Conservation (phyloP, 1,140 invertebrate species). For the Trialeurodes vaporariorum region DNA sequence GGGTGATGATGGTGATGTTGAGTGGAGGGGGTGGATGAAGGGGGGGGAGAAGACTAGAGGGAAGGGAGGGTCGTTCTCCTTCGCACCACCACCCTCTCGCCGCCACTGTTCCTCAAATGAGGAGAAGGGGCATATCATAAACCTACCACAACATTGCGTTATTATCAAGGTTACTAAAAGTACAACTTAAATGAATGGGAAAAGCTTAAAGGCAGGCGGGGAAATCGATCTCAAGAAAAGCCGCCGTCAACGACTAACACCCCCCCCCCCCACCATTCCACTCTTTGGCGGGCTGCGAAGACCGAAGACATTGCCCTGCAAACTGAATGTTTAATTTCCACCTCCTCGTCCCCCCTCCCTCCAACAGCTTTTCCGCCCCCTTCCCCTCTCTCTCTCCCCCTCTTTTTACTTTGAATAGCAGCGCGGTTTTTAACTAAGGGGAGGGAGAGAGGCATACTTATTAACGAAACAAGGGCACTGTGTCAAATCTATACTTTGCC, state of each 20-base stretch:
- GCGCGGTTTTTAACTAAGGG: background rate
- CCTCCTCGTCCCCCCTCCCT: background rate
- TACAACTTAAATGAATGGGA: background rate
- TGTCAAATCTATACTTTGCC: background rate
- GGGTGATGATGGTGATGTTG: too few relatives aligned
- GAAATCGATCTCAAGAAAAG: background rate
- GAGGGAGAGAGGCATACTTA: background rate
- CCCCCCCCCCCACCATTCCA: too few relatives aligned
- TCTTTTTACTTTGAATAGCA: background rate
- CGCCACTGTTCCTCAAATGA: background rate
- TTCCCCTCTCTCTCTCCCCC: background rate
- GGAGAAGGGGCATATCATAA: background rate
- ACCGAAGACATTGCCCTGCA: background rate
- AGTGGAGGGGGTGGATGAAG: too few relatives aligned
- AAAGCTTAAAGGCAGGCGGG: background rate
- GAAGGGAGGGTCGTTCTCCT: background rate
- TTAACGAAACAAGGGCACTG: background rate
- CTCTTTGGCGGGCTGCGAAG: too few relatives aligned
- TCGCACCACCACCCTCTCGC: too few relatives aligned
- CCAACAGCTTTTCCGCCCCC: background rate
- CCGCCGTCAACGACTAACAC: background rate
- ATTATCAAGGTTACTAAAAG: conserved; percentile 1
- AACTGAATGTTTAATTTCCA: background rate
- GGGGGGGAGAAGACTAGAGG: background rate
- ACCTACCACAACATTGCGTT: background rate